phyloP scores from a whole-genome alignment of 2,113 vertebrate genomes.

The Ptyas mucosa region DNA sequence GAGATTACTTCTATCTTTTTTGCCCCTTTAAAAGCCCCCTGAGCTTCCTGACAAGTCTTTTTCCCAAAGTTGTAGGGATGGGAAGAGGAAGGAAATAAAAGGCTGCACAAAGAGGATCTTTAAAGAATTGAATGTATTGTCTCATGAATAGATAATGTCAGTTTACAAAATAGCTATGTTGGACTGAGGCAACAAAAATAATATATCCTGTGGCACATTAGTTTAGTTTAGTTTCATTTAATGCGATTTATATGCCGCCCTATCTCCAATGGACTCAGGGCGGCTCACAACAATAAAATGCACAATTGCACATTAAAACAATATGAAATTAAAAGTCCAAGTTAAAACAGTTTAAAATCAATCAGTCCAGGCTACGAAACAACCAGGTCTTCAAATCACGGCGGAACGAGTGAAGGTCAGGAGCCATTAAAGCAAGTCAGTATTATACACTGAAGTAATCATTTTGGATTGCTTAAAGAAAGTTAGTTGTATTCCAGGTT shows the following conservation, averaged over 20 bases:
- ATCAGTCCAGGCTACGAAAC: too few species aligned
- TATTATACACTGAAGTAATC: neutral
- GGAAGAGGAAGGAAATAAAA: neutral
- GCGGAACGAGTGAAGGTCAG: too few species aligned
- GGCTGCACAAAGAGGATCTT: neutral
- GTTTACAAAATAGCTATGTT: neutral
- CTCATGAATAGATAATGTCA: neutral
- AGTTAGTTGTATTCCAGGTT: neutral
- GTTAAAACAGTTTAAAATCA: too few species aligned
- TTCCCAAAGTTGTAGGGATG: neutral
- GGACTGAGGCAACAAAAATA: neutral
- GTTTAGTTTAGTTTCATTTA: too few species aligned
- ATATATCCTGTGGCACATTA: neutral
- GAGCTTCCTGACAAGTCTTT: neutral
- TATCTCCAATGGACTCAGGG: too few species aligned
- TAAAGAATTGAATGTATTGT: neutral
- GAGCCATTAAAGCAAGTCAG: too few species aligned
- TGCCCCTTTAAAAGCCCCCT: neutral
- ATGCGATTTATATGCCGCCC: too few species aligned
- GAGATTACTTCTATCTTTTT: neutral
- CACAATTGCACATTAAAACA: too few species aligned
- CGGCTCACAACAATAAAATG: too few species aligned
- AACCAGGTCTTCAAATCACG: too few species aligned
- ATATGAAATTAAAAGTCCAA: too few species aligned
- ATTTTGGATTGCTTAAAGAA: neutral